Evolutionary conservation across 2,888 invertebrate species (phyloP).

Genomic region (Lucinisca nassula): DNA sequence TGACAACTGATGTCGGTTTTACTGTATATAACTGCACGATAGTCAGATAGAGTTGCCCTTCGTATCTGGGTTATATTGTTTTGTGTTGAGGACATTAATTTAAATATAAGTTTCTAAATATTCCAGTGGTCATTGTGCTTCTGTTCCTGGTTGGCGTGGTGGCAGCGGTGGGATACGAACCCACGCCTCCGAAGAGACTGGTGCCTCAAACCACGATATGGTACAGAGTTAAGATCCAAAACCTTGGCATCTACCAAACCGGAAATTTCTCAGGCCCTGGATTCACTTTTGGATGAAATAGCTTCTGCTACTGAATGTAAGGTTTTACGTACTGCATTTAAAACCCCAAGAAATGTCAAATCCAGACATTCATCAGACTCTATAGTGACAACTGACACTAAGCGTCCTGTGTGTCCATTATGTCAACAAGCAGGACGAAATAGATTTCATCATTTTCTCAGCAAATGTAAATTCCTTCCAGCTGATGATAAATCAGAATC

Average conservation of each 20-base stretch:
- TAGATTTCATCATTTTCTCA: constrained; percentile 1
- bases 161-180: too few relatives aligned
- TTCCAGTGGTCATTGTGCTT: too few relatives aligned
- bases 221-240: constrained; percentile 58
- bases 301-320: constrained; percentile 33
- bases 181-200: too few relatives aligned
- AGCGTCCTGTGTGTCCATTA: not conserved
- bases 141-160: too few relatives aligned
- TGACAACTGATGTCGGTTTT: too few relatives aligned
- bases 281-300: constrained; percentile 66
- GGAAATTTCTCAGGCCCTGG: constrained; percentile 65
- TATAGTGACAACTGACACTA: too few relatives aligned
- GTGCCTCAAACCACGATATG: constrained; percentile 72
- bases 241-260: constrained; percentile 55
- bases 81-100: too few relatives aligned
- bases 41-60: too few relatives aligned
- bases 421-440: not conserved
- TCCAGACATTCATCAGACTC: not conserved
- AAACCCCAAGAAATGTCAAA: not conserved
- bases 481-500: not conserved
- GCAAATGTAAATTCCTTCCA: not conserved
- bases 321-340: constrained; percentile 20
- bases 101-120: too few relatives aligned
- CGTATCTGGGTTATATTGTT: too few relatives aligned
- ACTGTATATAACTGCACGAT: too few relatives aligned